phyloP scores from a whole-genome alignment of 2,797 vertebrate genomes.

The Enteromius anoplus region DNA sequence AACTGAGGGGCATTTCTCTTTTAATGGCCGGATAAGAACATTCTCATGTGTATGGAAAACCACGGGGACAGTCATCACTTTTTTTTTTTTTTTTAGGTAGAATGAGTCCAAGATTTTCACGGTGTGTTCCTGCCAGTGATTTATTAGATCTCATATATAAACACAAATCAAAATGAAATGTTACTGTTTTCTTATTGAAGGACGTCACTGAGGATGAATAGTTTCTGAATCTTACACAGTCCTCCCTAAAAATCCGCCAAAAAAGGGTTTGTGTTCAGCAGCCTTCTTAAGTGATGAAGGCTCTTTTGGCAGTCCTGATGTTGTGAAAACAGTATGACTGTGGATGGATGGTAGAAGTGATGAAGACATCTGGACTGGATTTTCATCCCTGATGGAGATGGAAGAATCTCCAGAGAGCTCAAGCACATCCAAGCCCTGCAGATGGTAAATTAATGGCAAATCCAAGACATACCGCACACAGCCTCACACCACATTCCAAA shows the following conservation, averaged over 20 bases:
- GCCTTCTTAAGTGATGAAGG: constrained; percentile 23
- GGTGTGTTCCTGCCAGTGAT: constrained; percentile 1
- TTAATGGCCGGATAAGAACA: constrained; percentile 41
- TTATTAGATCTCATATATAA: constrained; percentile 20
- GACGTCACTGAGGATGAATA: constrained; percentile 15
- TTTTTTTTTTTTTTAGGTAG: constrained; percentile 14
- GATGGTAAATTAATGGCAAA: constrained; percentile 41
- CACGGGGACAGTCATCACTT: constrained; percentile 23
- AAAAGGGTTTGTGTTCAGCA: constrained; percentile 17
- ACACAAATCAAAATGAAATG: constrained; percentile 38
- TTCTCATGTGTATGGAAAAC: constrained; percentile 49
- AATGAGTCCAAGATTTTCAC: constrained; percentile 2
- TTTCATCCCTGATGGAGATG: constrained; percentile 38
- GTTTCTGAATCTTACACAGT: neutral
- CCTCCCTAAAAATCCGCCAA: constrained; percentile 30
- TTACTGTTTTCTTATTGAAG: constrained; percentile 15
- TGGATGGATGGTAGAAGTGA: constrained; percentile 20
- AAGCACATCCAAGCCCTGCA: constrained; percentile 43
- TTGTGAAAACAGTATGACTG: constrained; percentile 32
- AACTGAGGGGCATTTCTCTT: constrained; percentile 42
- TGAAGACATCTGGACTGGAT: constrained; percentile 44
- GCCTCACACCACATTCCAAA: constrained; percentile 36
- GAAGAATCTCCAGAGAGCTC: constrained; percentile 32
- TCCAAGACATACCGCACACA: constrained; percentile 37
- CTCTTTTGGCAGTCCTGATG: constrained; percentile 28